Base-by-base conservation (phyloP, 2,797 vertebrate genomes). In the Channallabes apus region DNA sequence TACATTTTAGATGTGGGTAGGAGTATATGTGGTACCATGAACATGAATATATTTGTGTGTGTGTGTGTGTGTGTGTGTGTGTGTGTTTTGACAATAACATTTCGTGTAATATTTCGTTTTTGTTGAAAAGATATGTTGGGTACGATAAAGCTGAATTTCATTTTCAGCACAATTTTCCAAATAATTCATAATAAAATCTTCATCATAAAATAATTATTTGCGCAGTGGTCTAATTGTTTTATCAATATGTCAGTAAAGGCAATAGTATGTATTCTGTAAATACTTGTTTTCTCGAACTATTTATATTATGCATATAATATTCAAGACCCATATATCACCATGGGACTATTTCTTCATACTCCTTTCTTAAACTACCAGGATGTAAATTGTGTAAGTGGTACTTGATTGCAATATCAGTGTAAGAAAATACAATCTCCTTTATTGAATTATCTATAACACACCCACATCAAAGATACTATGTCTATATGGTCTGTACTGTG, bases 381-480 rank as follows among this genome's bases (percentile, higher is more conserved):
- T 77, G 29, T 77, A 35, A 59, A 77, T 59, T 22, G 18, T 59
- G 46, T 59, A 77, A 77, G 29, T 77, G 20, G 54, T 32, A 32
- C 27, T 59, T 77, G 54, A 59, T 17, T 80, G 78, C 41, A 41
- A 38, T 65, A 64, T 64, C 41, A n/a, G 8, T 80, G 32, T 64
- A 51, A 65, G 35, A 65, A 41, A 80, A 29, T 46, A 35, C 35
- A 77, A 77, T 77, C 29, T 56, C 46, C 51, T 76, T 58, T 76
- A 32, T 22, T 56, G 15, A 76, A 76, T 59, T 77, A 35, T 59
- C 27, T 6, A 59, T 54, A 75, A 75, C 75, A 77, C 75, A 24
- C 56, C 75, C 75, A 77, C 75, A 35, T 77, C 1, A 35, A 77
- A 77, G 59, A 59, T 35, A 77, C 29, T 59, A 59, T 59, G 29